Percentiles rank a stretch among this genome's conserved stretches.
Evolutionary conservation across 1,140 invertebrate genomes (phyloP).

Genomic region (Trichonephila clavata): DNA sequence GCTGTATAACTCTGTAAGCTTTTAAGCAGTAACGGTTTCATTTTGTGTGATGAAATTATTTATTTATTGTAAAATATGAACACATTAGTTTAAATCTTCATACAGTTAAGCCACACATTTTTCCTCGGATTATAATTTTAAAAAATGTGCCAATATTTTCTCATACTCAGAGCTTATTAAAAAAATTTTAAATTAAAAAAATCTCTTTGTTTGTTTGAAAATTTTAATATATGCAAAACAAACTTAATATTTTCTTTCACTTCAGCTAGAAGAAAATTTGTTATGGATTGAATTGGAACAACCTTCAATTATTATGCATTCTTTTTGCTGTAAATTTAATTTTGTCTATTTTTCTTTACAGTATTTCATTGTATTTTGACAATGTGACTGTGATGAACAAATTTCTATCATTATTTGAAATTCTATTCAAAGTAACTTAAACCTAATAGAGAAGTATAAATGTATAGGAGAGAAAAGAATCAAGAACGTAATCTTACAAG

Average conservation of each 20-base stretch:
- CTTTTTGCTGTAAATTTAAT: neutral
- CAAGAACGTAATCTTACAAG: too few relatives aligned
- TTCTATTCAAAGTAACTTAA: neutral
- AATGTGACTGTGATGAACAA: constrained; percentile 34
- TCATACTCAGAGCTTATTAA: constrained; percentile 30
- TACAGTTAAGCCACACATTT: neutral
- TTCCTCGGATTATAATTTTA: neutral
- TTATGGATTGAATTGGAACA: too few relatives aligned
- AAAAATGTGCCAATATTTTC: constrained; percentile 39
- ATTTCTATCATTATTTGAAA: constrained; percentile 5
- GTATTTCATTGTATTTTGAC: neutral
- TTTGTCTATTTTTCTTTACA: neutral
- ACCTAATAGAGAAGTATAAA: neutral
- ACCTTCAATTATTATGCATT: too few relatives aligned
- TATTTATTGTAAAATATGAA: too few relatives aligned
- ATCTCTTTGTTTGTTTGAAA: neutral
- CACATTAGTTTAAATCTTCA: too few relatives aligned
- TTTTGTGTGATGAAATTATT: too few relatives aligned
- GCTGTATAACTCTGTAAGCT: too few relatives aligned
- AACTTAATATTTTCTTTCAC: too few relatives aligned
- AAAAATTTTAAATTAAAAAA: constrained; percentile 1
- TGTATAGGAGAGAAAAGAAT: too few relatives aligned
- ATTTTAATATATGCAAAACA: neutral
- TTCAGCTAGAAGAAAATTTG: too few relatives aligned
- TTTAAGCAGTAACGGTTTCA: too few relatives aligned